These are phyloP conservation scores for Drosophila nigrodunni DNA, from an alignment of 1,140 invertebrate species.

Conservation along the genomic window DNA sequence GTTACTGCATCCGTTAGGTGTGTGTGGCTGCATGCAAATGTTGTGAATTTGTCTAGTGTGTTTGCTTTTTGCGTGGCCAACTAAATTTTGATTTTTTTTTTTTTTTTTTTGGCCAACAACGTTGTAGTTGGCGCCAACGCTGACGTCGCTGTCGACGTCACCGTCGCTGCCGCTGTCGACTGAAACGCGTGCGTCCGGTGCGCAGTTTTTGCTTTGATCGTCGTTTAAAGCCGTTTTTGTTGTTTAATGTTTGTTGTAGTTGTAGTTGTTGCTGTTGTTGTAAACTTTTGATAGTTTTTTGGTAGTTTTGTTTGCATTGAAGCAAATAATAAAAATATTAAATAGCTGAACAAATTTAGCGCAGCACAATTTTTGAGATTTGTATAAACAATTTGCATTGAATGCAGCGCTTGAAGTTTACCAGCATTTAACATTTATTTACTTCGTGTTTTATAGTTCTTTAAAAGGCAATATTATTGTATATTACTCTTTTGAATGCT, in stretches of 20 bases:
- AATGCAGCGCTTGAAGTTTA: slow-evolving; percentile 39
- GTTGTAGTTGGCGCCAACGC: slow-evolving; percentile 11
- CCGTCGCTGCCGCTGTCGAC: slow-evolving; percentile 22
- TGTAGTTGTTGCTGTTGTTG: slow-evolving; percentile 20
- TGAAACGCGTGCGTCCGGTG: slow-evolving; percentile 73
- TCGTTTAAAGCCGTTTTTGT: slow-evolving; percentile 17
- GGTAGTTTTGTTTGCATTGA: slow-evolving; percentile 62
- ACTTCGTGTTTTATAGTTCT: background rate
- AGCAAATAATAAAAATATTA: slow-evolving; percentile 10
- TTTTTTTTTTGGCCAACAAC: slow-evolving; percentile 21
- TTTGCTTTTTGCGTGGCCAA: slow-evolving; percentile 27
- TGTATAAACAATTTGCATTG: slow-evolving; percentile 70
- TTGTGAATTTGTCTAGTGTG: slow-evolving; percentile 59
- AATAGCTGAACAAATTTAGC: slow-evolving; percentile 25
- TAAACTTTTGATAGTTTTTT: slow-evolving; percentile 36
- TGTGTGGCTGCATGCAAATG: slow-evolving; percentile 78
- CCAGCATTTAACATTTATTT: slow-evolving; percentile 27
- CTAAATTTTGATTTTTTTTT: slow-evolving; percentile 12
- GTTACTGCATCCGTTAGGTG: slow-evolving; percentile 79
- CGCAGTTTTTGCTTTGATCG: slow-evolving; percentile 77
- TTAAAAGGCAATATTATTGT: too few species aligned
- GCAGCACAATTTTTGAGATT: slow-evolving; percentile 52
- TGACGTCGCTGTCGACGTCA: slow-evolving; percentile 5
- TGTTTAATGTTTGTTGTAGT: too few species aligned
- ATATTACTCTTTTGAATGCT: too few species aligned